These are phyloP conservation scores for Neoitamus cyanurus DNA, from an alignment of 2,888 invertebrate species.

Conservation along the genomic window DNA sequence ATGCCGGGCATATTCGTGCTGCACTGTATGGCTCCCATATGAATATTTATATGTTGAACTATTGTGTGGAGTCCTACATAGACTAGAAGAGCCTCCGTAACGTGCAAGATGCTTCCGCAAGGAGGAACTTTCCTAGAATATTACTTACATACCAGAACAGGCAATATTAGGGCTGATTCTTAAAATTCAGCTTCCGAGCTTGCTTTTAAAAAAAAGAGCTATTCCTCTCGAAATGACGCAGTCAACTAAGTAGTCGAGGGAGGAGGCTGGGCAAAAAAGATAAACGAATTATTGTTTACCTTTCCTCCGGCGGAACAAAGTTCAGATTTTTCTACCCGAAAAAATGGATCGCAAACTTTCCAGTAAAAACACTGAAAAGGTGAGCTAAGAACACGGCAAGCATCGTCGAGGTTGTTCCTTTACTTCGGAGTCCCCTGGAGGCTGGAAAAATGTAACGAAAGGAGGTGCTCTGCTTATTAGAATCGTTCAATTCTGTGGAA, in stretches of 20 bases:
- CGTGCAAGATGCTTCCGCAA: not conserved
- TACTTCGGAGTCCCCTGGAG: not conserved
- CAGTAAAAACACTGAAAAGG: not conserved
- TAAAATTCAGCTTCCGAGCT: not conserved
- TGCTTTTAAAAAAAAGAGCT: not conserved
- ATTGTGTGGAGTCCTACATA: not conserved
- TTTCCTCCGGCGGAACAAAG: not conserved
- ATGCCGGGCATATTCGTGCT: constrained; percentile 19
- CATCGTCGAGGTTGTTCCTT: not conserved
- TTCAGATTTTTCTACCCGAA: not conserved
- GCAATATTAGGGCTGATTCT: not conserved
- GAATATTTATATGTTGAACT: constrained; percentile 18
- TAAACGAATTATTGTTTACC: constrained; percentile 1
- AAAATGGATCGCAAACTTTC: not conserved
- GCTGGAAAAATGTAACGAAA: not conserved
- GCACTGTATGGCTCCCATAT: not conserved
- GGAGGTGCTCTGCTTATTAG: not conserved
- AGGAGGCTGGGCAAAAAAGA: not conserved
- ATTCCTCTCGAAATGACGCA: not conserved
- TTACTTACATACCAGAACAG: not conserved
- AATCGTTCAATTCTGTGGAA: not conserved
- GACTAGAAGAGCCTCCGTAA: not conserved
- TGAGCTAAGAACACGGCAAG: not conserved
- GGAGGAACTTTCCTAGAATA: not conserved
- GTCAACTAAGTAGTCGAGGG: not conserved